Conservation (phyloP, 2,113 vertebrate species). For the Reinhardtius hippoglossoides region DNA sequence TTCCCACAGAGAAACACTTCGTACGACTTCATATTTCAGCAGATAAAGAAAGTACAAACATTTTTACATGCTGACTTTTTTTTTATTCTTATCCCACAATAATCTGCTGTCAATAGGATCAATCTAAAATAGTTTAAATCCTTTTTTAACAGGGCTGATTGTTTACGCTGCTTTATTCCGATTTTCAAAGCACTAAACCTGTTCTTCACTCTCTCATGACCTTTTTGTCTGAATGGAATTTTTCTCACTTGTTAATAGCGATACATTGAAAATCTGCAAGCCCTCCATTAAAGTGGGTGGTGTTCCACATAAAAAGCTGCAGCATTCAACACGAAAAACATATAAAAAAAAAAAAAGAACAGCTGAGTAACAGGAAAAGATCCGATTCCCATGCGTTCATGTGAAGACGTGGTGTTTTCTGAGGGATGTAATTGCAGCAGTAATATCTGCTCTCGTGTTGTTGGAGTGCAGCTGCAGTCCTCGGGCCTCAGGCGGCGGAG, state of each 20-base stretch:
- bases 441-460: conserved; percentile 9
- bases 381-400: conserved; percentile 62
- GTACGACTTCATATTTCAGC: no score
- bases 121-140: background rate
- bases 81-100: no score
- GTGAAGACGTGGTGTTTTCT: conserved; percentile 36
- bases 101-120: no score
- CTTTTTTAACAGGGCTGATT: conserved; percentile 5
- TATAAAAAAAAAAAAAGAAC: conserved; percentile 45
- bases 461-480: background rate
- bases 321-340: conserved; percentile 51
- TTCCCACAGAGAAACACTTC: background rate
- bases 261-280: conserved; percentile 60
- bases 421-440: conserved; percentile 14
- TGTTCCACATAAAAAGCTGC: conserved; percentile 74
- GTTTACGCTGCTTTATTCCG: conserved; percentile 14
- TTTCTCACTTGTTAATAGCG: conserved; percentile 68
- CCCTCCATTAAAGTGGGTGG: conserved; percentile 82
- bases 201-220: conserved; percentile 49
- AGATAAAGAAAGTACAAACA: no score
- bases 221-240: conserved; percentile 66
- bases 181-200: conserved; percentile 56
- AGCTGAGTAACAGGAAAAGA: conserved; percentile 52
- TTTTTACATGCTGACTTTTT: no score
- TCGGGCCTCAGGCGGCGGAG: no score